A percentile compares a stretch with the other conserved stretches of the same genome.
Evolutionary conservation across 2,113 vertebrate genomes (phyloP).

Genomic region (Dendrocopos noguchii): DNA sequence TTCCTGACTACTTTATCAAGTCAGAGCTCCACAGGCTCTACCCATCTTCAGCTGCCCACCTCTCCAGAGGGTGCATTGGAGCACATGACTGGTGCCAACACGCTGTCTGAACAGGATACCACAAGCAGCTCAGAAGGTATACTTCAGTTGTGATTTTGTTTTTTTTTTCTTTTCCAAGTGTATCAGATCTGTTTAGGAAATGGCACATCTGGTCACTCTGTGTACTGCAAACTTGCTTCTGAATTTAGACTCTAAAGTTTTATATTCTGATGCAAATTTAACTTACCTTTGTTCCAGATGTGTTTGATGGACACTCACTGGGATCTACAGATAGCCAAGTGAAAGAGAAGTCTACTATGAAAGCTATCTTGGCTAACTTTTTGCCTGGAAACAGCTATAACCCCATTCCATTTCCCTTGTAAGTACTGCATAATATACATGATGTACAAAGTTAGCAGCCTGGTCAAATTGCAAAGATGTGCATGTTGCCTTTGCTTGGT

Average conservation of each 20-base stretch:
- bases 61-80: constrained; percentile 84
- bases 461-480: neutral
- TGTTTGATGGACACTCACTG: constrained; percentile 92
- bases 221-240: neutral
- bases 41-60: constrained; percentile 85
- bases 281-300: constrained; percentile 78
- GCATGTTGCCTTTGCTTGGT: neutral
- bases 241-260: neutral
- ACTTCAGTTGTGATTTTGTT: neutral
- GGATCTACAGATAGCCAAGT: constrained; percentile 95
- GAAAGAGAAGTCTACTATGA: constrained; percentile 99
- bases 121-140: constrained; percentile 90
- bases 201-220: neutral
- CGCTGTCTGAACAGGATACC: constrained; percentile 84
- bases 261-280: neutral
- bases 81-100: constrained; percentile 55
- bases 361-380: constrained; percentile 96
- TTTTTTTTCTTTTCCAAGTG: neutral
- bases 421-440: constrained; percentile 65
- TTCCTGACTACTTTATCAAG: constrained; percentile 84
- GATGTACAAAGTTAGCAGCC: neutral
- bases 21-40: constrained; percentile 80
- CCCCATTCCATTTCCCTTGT: constrained; percentile 96
- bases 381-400: constrained; percentile 97
- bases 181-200: neutral